A percentile compares a stretch with the other conserved stretches of the same genome.
Conservation (phyloP, 2,113 vertebrate genomes). For the human (Homo sapiens) region DNA sequence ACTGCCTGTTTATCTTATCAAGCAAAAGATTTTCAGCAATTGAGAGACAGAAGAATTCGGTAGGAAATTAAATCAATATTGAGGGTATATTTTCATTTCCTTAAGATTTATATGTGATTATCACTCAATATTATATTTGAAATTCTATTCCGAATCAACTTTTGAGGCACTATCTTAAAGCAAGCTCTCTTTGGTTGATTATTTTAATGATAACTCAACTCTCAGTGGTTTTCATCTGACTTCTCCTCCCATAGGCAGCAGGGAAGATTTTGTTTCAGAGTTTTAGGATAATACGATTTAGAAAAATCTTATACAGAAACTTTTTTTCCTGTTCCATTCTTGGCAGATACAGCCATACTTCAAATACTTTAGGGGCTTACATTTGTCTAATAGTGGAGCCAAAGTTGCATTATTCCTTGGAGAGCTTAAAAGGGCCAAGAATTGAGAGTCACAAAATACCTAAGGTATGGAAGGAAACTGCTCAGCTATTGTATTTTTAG, state of each 20-base stretch:
- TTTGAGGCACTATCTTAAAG: neutral
- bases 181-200: neutral
- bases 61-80: slow-evolving; percentile 36
- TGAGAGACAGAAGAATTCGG: neutral
- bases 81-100: neutral
- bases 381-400: neutral
- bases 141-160: slow-evolving; percentile 9
- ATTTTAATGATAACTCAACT: slow-evolving; percentile 50
- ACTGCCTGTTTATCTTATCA: neutral
- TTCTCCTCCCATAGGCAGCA: neutral
- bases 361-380: neutral
- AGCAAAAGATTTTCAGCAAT: slow-evolving; percentile 19
- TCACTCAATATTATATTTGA: slow-evolving; percentile 23
- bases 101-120: slow-evolving; percentile 13
- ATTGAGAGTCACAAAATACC: slow-evolving; percentile 29
- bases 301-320: neutral
- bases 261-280: slow-evolving; percentile 18
- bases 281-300: neutral
- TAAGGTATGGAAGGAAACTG: neutral
- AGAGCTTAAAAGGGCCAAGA: slow-evolving; percentile 21
- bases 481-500: neutral
- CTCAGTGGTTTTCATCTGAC: neutral
- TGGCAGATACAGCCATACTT: neutral
- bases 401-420: slow-evolving; percentile 12
- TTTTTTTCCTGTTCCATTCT: slow-evolving; percentile 20